A percentile compares a stretch with the other conserved stretches of the same genome.
phyloP scores from a whole-genome alignment of 2,888 invertebrate species.

The Andrena haemorrhoa region DNA sequence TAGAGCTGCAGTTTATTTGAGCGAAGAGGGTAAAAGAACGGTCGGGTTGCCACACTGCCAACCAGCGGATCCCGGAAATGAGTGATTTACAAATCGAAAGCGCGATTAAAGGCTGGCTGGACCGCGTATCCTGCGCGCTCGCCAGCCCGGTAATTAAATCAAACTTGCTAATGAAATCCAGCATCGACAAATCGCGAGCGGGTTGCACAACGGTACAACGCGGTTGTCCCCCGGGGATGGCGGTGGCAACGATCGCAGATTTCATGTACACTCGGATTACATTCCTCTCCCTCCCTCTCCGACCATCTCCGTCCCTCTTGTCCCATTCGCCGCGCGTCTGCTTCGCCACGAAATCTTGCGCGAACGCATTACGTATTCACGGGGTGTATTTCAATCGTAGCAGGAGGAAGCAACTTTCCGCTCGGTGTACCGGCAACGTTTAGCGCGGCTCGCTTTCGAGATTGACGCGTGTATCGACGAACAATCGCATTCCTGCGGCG shows the following conservation, averaged over 20 bases:
- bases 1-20: constrained; percentile 16
- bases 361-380: not conserved
- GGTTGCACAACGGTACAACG: constrained; percentile 4
- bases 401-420: constrained; percentile 2
- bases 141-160: constrained; percentile 73
- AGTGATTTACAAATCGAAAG: constrained; percentile 69
- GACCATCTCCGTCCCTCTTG: not conserved
- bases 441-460: constrained; percentile 3
- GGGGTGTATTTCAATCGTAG: not conserved
- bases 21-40: not conserved
- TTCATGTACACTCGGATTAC: constrained; percentile 38
- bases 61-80: constrained; percentile 49
- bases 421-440: not conserved
- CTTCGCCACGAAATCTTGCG: constrained; percentile 18
- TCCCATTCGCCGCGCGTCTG: not conserved
- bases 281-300: not conserved
- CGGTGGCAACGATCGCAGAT: constrained; percentile 26
- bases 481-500: constrained; percentile 24
- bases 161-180: constrained; percentile 80
- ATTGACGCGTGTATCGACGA: constrained; percentile 27
- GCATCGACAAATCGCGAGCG: constrained; percentile 73
- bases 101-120: constrained; percentile 65
- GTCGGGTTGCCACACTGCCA: not conserved
- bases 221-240: constrained; percentile 20
- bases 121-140: constrained; percentile 17